These are phyloP conservation scores for Chrysodeixis includens DNA, from an alignment of 2,888 invertebrate genomes.

Conservation along the genomic window DNA sequence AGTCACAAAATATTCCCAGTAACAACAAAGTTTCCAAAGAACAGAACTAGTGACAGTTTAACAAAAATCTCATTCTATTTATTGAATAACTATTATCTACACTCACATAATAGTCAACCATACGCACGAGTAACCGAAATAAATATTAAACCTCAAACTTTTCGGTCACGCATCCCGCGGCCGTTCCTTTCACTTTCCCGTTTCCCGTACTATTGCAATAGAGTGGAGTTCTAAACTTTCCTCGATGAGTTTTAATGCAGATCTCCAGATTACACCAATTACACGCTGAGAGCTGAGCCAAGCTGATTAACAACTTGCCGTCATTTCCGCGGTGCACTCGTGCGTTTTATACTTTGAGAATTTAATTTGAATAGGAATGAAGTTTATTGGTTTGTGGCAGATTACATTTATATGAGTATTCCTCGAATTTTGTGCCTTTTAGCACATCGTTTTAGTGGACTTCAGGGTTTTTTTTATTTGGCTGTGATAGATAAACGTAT, in stretches of 20 bases:
- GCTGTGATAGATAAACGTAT: too few species aligned
- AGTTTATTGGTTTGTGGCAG: background rate
- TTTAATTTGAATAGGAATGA: slow-evolving; percentile 11
- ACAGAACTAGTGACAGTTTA: too few species aligned
- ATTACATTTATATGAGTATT: too few species aligned
- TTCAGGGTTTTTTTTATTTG: background rate
- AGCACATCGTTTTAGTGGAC: background rate
- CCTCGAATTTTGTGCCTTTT: background rate
- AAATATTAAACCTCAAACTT: slow-evolving; percentile 12
- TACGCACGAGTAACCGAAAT: slow-evolving; percentile 13
- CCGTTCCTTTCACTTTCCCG: background rate
- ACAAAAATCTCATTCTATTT: too few species aligned
- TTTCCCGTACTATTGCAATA: slow-evolving; percentile 32
- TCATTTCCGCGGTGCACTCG: slow-evolving; percentile 25
- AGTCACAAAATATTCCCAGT: too few species aligned
- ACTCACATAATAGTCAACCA: too few species aligned
- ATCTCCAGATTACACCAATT: slow-evolving; percentile 54
- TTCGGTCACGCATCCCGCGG: background rate
- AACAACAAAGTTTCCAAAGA: too few species aligned
- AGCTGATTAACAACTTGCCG: slow-evolving; percentile 32
- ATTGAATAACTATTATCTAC: too few species aligned
- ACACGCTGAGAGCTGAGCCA: slow-evolving; percentile 38
- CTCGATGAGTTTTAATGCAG: slow-evolving; percentile 65
- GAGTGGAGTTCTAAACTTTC: slow-evolving; percentile 54
- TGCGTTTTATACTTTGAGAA: slow-evolving; percentile 12